Percentiles rank a stretch among this genome's conserved stretches.
Conservation (phyloP, 92 coral and sea anemone species). For the Muricea muricata region DNA sequence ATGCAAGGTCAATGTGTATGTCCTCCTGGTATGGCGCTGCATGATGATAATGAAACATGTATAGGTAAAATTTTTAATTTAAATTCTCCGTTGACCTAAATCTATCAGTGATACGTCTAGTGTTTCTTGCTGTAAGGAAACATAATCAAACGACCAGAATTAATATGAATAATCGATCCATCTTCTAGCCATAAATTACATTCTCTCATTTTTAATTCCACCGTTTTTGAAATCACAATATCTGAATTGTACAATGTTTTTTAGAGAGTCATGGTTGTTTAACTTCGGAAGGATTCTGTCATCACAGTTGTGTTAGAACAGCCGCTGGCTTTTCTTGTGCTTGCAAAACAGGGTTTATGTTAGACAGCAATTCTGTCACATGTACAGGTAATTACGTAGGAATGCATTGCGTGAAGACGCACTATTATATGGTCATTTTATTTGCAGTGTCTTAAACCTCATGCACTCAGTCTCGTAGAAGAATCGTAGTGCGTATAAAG, state of each 20-base stretch:
- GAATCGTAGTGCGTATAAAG: too few species aligned
- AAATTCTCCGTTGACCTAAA: neutral
- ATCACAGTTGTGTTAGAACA: slow-evolving; percentile 95
- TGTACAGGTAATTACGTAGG: slow-evolving; percentile 77
- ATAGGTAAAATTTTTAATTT: slow-evolving; percentile 68
- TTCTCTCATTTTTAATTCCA: neutral
- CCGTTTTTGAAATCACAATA: neutral
- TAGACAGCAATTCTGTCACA: slow-evolving; percentile 88
- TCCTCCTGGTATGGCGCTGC: slow-evolving; percentile 75
- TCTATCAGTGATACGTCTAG: too few species aligned
- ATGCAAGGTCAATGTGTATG: slow-evolving; percentile 73
- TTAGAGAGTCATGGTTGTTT: slow-evolving; percentile 87
- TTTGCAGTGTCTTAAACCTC: too few species aligned
- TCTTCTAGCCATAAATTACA: neutral
- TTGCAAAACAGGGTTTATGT: slow-evolving; percentile 83
- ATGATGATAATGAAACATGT: slow-evolving; percentile 73
- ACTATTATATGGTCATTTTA: too few species aligned
- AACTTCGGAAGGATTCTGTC: slow-evolving; percentile 93
- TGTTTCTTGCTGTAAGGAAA: too few species aligned
- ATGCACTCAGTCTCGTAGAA: too few species aligned
- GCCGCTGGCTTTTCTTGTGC: slow-evolving; percentile 96
- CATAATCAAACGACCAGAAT: too few species aligned
- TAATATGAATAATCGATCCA: too few species aligned
- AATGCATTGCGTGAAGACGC: too few species aligned
- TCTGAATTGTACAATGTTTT: neutral